phyloP scores from a whole-genome alignment of 1,140 invertebrate genomes.

The Trigoniulus corallinus region DNA sequence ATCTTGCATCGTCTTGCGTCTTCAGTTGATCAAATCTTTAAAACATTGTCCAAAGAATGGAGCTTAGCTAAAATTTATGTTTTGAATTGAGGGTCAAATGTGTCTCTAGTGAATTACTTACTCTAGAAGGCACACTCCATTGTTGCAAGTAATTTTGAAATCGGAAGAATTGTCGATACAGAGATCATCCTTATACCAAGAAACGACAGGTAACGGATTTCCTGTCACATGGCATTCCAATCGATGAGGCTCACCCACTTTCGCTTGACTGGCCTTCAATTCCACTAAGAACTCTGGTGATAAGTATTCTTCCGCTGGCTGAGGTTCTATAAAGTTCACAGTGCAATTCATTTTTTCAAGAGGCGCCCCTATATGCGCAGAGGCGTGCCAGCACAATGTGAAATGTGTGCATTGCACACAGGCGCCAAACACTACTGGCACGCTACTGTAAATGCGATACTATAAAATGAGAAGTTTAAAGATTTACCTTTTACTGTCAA shows the following conservation, averaged over 20 bases:
- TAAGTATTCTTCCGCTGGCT: slow-evolving; percentile 42
- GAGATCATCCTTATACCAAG: slow-evolving; percentile 56
- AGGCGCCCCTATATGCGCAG: too few relatives aligned
- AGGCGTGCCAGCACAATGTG: too few relatives aligned
- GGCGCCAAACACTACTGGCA: too few relatives aligned
- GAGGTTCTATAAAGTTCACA: slow-evolving; percentile 31
- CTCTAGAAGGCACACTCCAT: slow-evolving; percentile 25
- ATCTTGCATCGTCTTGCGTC: slow-evolving; percentile 39
- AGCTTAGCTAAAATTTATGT: too few relatives aligned
- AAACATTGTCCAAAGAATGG: too few relatives aligned
- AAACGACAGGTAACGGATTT: slow-evolving; percentile 53
- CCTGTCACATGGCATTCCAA: slow-evolving; percentile 33
- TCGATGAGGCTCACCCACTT: slow-evolving; percentile 44
- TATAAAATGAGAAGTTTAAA: background rate
- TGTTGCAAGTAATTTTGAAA: slow-evolving; percentile 35
- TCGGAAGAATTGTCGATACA: slow-evolving; percentile 56
- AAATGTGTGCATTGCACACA: too few relatives aligned
- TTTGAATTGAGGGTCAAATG: too few relatives aligned
- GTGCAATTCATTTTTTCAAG: too few relatives aligned
- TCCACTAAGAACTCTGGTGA: slow-evolving; percentile 45
- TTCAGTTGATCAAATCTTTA: slow-evolving; percentile 37
- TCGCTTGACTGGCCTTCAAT: slow-evolving; percentile 38
- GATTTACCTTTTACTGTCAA: slow-evolving; percentile 51
- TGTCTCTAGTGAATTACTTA: too few relatives aligned
- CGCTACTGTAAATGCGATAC: too few relatives aligned